Conservation (phyloP, 1,140 invertebrate genomes). For the Tetraneura akinire region DNA sequence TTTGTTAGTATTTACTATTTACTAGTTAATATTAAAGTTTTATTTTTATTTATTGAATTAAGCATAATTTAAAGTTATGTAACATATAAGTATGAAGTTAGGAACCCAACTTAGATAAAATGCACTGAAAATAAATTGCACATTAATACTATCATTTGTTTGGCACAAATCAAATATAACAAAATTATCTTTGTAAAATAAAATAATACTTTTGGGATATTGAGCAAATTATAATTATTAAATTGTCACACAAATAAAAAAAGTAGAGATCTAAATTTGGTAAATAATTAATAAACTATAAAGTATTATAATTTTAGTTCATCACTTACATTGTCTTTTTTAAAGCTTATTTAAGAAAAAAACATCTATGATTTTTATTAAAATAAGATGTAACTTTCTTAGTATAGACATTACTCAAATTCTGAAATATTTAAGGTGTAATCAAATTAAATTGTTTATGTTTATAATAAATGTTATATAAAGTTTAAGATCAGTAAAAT, state of each 20-base stretch:
- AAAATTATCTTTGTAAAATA: neutral
- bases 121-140: neutral
- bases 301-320: neutral
- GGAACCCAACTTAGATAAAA: constrained; percentile 37
- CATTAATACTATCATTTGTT: constrained; percentile 27
- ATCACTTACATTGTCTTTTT: neutral
- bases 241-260: neutral
- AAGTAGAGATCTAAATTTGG: constrained; percentile 31
- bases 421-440: too few species aligned
- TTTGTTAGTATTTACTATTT: too few species aligned
- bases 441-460: too few species aligned
- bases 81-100: constrained; percentile 26
- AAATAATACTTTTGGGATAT: constrained; percentile 27
- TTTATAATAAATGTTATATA: too few species aligned
- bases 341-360: neutral
- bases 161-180: constrained; percentile 35
- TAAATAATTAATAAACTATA: neutral
- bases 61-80: constrained; percentile 16
- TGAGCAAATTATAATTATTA: constrained; percentile 37
- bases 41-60: neutral
- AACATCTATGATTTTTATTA: too few species aligned
- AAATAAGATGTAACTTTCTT: too few species aligned
- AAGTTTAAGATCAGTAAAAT: too few species aligned
- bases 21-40: neutral
- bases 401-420: too few species aligned